Percentiles rank a stretch among this genome's conserved stretches.
Conservation (phyloP, 2,888 invertebrate species). For the Melanchra persicariae region DNA sequence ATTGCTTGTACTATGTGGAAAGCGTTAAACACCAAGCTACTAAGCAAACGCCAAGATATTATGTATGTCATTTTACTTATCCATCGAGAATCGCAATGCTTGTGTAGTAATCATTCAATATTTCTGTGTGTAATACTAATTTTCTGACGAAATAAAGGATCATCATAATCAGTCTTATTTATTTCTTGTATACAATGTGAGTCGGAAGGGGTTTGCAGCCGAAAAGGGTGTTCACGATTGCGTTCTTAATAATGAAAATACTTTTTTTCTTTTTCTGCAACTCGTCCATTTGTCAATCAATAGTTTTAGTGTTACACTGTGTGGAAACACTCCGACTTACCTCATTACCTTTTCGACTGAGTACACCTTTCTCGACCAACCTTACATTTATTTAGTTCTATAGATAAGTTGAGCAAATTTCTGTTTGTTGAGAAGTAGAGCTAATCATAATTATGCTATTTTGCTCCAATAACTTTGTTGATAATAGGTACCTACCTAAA, state of each 20-base stretch:
- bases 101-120: conserved; percentile 50
- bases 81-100: conserved; percentile 27
- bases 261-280: background rate
- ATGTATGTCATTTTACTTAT: conserved; percentile 19
- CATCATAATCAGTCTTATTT: conserved; percentile 32
- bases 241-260: background rate
- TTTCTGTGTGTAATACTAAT: conserved; percentile 60
- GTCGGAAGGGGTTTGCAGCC: background rate
- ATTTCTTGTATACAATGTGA: conserved; percentile 19
- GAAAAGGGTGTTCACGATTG: background rate
- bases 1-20: conserved; percentile 32
- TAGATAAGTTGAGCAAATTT: background rate
- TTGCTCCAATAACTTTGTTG: background rate
- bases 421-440: background rate
- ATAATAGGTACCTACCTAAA: background rate
- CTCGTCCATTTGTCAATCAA: background rate
- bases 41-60: conserved; percentile 21
- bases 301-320: background rate
- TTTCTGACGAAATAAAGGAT: conserved; percentile 68
- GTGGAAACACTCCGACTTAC: background rate
- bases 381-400: background rate
- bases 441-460: background rate
- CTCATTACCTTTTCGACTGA: background rate
- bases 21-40: conserved; percentile 10
- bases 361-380: background rate